Conservation (phyloP, 2,888 invertebrate species). For the Temnothorax rugatulus region DNA sequence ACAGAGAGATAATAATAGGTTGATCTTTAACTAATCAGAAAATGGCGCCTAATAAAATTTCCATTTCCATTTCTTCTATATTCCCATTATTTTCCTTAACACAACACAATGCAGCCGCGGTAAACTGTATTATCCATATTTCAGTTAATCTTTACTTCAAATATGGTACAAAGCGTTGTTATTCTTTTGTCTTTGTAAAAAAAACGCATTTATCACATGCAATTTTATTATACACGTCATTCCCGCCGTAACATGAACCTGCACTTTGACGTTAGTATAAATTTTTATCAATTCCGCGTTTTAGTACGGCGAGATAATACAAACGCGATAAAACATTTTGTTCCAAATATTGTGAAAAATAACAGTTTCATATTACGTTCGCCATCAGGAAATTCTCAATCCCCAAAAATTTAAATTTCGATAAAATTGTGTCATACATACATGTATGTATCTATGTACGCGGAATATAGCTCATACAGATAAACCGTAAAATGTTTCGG, state of each 20-base stretch:
- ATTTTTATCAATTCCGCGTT: constrained; percentile 38
- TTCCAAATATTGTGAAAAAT: constrained; percentile 39
- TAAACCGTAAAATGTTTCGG: neutral
- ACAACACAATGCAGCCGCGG: neutral
- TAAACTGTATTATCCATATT: neutral
- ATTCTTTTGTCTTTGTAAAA: constrained; percentile 16
- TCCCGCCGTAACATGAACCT: constrained; percentile 10
- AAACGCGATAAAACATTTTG: constrained; percentile 25
- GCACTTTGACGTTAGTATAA: constrained; percentile 41
- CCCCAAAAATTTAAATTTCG: constrained; percentile 28
- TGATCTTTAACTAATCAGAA: neutral
- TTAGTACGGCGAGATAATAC: constrained; percentile 26
- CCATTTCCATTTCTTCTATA: neutral
- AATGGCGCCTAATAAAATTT: neutral
- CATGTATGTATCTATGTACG: neutral
- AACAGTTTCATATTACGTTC: constrained; percentile 29
- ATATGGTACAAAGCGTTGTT: neutral
- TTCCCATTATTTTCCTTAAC: neutral
- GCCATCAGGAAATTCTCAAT: constrained; percentile 13
- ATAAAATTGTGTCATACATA: constrained; percentile 16
- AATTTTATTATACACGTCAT: constrained; percentile 24
- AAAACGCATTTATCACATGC: constrained; percentile 36
- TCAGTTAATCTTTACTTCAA: neutral
- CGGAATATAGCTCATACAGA: too few relatives aligned
- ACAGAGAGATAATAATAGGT: neutral